These are phyloP conservation scores for Halichondria panicea DNA, from an alignment of 37 sponge, comb jelly and placozoan species.

Conservation along the genomic window DNA sequence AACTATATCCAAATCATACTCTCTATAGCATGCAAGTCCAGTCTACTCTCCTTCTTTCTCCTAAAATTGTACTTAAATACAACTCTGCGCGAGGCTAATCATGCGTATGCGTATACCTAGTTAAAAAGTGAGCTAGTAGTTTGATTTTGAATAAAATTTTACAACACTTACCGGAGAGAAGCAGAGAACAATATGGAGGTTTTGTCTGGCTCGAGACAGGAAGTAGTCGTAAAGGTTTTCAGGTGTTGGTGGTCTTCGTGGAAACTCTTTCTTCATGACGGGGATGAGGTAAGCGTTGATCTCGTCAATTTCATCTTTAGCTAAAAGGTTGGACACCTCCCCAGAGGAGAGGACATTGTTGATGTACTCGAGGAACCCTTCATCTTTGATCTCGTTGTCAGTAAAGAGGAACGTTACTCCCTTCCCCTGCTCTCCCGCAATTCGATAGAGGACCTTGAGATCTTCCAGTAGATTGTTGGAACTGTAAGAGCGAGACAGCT, in stretches of 20 bases:
- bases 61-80: no score
- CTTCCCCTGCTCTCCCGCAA: slow-evolving; percentile 89
- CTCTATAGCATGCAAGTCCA: no score
- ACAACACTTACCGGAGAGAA: slow-evolving; percentile 91
- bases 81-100: no score
- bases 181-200: slow-evolving; percentile 98
- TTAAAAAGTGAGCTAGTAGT: no score
- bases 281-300: slow-evolving; percentile 90
- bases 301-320: slow-evolving; percentile 97
- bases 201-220: slow-evolving; percentile 89
- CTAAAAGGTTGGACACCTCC: slow-evolving; percentile 96
- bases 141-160: no score
- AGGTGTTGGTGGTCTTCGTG: slow-evolving; percentile 94
- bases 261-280: slow-evolving; percentile 98
- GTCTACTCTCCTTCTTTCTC: no score
- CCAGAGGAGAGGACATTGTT: slow-evolving; percentile 99
- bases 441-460: slow-evolving; percentile 90
- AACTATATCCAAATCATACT: no score
- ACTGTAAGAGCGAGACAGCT: slow-evolving; percentile 95
- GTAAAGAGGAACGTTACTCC: slow-evolving; percentile 98
- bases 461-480: slow-evolving; percentile 97
- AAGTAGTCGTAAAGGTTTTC: slow-evolving; percentile 99
- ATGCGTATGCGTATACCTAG: no score
- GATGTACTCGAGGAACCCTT: slow-evolving; percentile 98
- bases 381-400: slow-evolving; percentile 99